Evolutionary conservation across 2,113 vertebrate genomes (phyloP).

Genomic region (Phalacrocorax brasilianus): DNA sequence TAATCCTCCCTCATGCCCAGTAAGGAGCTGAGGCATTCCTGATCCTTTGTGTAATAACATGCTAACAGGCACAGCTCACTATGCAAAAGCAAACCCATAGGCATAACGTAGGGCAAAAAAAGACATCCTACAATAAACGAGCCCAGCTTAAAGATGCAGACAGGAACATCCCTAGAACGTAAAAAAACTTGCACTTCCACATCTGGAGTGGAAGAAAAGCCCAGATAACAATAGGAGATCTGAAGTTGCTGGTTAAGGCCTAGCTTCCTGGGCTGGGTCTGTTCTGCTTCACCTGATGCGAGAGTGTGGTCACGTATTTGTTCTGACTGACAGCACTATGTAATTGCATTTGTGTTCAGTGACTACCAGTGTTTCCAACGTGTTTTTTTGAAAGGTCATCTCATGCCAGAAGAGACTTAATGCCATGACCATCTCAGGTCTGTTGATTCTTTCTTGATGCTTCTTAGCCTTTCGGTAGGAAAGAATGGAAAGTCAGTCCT

Average conservation of each 20-base stretch:
- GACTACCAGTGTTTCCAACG: background rate
- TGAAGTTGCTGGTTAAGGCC: background rate
- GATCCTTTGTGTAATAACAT: background rate
- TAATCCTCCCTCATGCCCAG: background rate
- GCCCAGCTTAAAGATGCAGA: background rate
- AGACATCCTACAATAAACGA: background rate
- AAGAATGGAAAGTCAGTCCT: background rate
- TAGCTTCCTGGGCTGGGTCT: background rate
- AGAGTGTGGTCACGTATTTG: background rate
- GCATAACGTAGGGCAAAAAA: background rate
- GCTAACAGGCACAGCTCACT: background rate
- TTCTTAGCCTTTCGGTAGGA: background rate
- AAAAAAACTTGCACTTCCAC: background rate
- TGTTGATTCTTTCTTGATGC: background rate
- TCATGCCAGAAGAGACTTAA: constrained; percentile 36
- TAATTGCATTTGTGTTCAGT: constrained; percentile 65
- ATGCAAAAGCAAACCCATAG: background rate
- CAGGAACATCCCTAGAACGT: background rate
- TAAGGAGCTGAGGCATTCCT: background rate
- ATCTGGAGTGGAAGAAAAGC: background rate
- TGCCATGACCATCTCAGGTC: background rate
- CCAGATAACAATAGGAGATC: background rate
- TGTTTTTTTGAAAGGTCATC: constrained; percentile 52
- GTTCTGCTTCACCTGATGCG: constrained; percentile 1
- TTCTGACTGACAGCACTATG: constrained; percentile 59